A percentile compares a stretch with the other conserved stretches of the same genome.
Evolutionary conservation across 2,888 invertebrate species (phyloP).

Genomic region (Leuctra nigra): DNA sequence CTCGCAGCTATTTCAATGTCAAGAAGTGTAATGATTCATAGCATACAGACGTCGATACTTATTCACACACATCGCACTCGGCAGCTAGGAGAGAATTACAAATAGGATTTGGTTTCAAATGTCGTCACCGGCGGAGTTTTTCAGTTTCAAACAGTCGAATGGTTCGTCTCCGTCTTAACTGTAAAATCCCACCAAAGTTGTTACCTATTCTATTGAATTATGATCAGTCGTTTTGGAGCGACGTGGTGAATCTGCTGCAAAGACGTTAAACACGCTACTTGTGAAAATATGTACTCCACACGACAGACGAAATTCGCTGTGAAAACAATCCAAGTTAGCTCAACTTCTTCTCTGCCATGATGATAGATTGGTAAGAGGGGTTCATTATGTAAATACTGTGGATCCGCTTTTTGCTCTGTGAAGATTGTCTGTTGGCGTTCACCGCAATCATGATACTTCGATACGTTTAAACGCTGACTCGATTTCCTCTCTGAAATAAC

Average conservation of each 20-base stretch:
- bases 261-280: background rate
- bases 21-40: too few species aligned
- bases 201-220: constrained; percentile 1
- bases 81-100: background rate
- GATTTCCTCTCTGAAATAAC: background rate
- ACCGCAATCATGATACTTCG: constrained; percentile 3
- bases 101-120: constrained; percentile 4
- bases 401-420: background rate
- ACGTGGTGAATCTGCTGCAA: too few species aligned
- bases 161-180: too few species aligned
- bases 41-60: background rate
- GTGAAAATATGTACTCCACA: background rate
- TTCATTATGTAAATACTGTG: constrained; percentile 4
- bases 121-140: background rate
- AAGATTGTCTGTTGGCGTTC: background rate
- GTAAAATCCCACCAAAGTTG: background rate
- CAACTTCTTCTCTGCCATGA: background rate
- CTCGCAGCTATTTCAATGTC: too few species aligned
- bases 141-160: background rate
- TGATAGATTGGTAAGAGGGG: background rate
- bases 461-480: background rate
- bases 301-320: background rate
- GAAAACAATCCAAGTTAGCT: constrained; percentile 4
- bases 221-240: too few species aligned
- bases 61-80: background rate